Percentiles rank a stretch among this genome's conserved stretches.
phyloP scores from a whole-genome alignment of 2,113 vertebrate species.

The Megalops atlanticus region DNA sequence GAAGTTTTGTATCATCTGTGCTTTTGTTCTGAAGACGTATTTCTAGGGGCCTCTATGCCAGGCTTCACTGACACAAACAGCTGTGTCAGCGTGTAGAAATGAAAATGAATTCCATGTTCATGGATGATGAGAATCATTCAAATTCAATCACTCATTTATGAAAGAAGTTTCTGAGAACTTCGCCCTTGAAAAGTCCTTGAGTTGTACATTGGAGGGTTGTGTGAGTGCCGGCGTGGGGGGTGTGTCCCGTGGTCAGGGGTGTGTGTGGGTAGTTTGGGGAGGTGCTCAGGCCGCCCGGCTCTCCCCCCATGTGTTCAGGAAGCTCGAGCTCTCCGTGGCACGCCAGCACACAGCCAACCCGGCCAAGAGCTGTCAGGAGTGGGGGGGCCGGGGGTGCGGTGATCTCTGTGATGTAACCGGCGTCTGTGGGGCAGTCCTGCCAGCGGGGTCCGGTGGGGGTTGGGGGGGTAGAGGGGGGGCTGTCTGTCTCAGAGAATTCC shows the following conservation, averaged over 20 bases:
- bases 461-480: conserved; percentile 15
- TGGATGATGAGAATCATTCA: too few relatives aligned
- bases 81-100: too few relatives aligned
- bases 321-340: conserved; percentile 50
- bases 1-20: too few relatives aligned
- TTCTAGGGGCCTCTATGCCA: too few relatives aligned
- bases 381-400: conserved; percentile 11
- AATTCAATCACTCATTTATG: too few relatives aligned
- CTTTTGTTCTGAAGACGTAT: too few relatives aligned
- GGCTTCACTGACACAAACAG: too few relatives aligned
- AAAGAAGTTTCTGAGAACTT: too few relatives aligned
- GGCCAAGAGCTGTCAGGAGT: not conserved
- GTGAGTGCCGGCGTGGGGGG: not conserved
- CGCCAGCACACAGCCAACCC: conserved; percentile 19
- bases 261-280: not conserved
- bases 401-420: conserved; percentile 49
- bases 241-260: not conserved
- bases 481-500: conserved; percentile 60
- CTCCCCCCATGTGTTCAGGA: not conserved
- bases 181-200: not conserved
- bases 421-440: conserved; percentile 64
- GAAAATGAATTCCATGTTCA: too few relatives aligned
- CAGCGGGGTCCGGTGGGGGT: conserved; percentile 53
- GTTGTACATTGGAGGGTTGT: not conserved
- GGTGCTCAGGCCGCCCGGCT: not conserved